Evolutionary conservation across 2,888 invertebrate genomes (phyloP).

Genomic region (Drosophila greeni): DNA sequence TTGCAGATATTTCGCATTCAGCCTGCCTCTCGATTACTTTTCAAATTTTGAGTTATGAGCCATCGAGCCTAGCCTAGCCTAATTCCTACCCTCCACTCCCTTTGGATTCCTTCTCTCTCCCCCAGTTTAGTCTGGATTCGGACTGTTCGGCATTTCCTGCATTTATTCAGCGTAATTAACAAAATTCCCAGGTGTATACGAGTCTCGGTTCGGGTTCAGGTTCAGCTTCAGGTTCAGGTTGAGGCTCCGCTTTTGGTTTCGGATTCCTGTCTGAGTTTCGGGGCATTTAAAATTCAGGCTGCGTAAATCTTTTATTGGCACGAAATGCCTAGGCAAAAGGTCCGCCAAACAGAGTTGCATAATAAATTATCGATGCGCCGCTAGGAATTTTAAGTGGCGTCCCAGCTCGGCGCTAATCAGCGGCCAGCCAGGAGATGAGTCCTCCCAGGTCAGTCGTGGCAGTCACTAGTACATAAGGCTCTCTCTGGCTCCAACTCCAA

Average conservation of each 20-base stretch:
- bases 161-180: slow-evolving; percentile 70
- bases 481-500: not conserved
- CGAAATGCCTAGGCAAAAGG: slow-evolving; percentile 64
- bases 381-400: slow-evolving; percentile 48
- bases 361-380: slow-evolving; percentile 69
- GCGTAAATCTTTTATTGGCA: slow-evolving; percentile 72
- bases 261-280: slow-evolving; percentile 22
- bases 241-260: slow-evolving; percentile 11
- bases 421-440: slow-evolving; percentile 36
- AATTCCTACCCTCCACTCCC: not conserved
- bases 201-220: slow-evolving; percentile 13
- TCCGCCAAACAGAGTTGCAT: slow-evolving; percentile 61
- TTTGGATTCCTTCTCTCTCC: not conserved
- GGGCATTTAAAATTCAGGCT: slow-evolving; percentile 63
- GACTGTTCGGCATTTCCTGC: slow-evolving; percentile 52
- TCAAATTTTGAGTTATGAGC: slow-evolving; percentile 31
- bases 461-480: not conserved
- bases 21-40: slow-evolving; percentile 28
- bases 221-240: slow-evolving; percentile 8
- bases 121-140: slow-evolving; percentile 2
- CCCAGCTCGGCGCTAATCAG: slow-evolving; percentile 56
- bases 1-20: slow-evolving; percentile 22
- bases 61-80: not conserved
- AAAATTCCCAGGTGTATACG: slow-evolving; percentile 68
- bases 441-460: not conserved